Percentiles rank a stretch among this genome's conserved stretches.
phyloP scores from a whole-genome alignment of 2,888 invertebrate species.

The Drosophila mayaguana region DNA sequence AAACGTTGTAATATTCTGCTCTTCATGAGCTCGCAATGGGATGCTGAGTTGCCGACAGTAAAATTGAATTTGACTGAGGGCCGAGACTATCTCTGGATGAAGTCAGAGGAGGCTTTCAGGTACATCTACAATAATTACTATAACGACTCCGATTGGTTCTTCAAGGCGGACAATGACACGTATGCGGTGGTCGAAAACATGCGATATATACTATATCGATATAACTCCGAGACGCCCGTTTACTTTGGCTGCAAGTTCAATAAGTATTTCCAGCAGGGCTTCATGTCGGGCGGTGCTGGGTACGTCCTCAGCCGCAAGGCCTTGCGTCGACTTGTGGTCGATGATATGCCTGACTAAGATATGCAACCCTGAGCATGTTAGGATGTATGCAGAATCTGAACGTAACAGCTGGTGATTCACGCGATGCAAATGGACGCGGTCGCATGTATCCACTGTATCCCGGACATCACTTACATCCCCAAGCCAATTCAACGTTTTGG shows the following conservation, averaged over 20 bases:
- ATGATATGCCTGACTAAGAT: neutral
- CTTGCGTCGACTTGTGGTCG: neutral
- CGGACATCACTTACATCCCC: neutral
- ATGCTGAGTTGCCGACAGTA: neutral
- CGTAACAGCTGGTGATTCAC: slow-evolving; percentile 1
- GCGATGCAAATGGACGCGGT: neutral
- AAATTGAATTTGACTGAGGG: neutral
- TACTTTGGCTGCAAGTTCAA: slow-evolving; percentile 3
- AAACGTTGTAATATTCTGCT: slow-evolving; percentile 2
- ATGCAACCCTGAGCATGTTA: neutral
- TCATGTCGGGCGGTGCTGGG: slow-evolving; percentile 1
- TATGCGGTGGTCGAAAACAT: neutral
- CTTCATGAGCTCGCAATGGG: neutral
- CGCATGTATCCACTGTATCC: neutral
- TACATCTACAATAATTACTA: neutral
- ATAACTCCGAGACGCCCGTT: neutral
- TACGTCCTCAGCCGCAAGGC: neutral
- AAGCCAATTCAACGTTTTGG: accelerated
- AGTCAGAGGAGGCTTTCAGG: neutral
- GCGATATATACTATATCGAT: neutral
- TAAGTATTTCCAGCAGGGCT: neutral
- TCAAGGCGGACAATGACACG: neutral
- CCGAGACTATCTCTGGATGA: neutral
- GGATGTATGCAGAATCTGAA: neutral
- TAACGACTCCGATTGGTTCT: neutral